Percentiles rank a stretch among this genome's conserved stretches.
These are phyloP conservation scores for Netelia inedita DNA, from an alignment of 2,888 invertebrate species.

Conservation along the genomic window DNA sequence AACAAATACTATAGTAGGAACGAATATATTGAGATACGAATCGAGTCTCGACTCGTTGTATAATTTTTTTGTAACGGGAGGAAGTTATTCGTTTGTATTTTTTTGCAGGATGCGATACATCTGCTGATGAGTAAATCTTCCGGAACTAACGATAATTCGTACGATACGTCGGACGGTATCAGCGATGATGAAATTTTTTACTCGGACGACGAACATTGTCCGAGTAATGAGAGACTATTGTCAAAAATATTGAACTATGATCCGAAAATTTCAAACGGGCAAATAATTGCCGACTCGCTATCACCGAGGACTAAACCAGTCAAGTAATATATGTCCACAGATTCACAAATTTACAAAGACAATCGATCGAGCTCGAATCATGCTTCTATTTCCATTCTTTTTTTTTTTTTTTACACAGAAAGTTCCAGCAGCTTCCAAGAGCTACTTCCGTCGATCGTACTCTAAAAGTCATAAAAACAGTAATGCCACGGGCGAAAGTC, in stretches of 20 bases:
- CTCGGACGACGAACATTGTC: constrained; percentile 73
- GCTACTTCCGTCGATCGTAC: constrained; percentile 42
- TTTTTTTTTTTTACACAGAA: constrained; percentile 26
- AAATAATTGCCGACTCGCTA: constrained; percentile 1
- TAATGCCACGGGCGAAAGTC: background rate
- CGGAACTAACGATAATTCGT: constrained; percentile 9
- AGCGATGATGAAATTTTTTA: constrained; percentile 69
- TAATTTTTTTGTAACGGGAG: background rate
- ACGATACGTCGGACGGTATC: constrained; percentile 41
- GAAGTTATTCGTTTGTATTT: constrained; percentile 21
- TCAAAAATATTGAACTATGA: constrained; percentile 72
- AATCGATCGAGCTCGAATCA: background rate
- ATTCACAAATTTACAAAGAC: background rate
- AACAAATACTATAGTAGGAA: constrained; percentile 62
- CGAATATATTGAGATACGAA: background rate
- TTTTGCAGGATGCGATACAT: constrained; percentile 66
- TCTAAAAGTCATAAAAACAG: constrained; percentile 61
- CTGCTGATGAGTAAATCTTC: constrained; percentile 50
- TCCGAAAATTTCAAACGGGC: constrained; percentile 27
- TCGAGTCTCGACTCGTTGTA: background rate
- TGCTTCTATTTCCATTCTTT: background rate
- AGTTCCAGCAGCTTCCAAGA: background rate
- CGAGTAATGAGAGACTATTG: constrained; percentile 69
- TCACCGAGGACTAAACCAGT: background rate
- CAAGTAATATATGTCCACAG: background rate